Conservation (phyloP, 2,888 invertebrate genomes). For the Parthenolecanium corni region DNA sequence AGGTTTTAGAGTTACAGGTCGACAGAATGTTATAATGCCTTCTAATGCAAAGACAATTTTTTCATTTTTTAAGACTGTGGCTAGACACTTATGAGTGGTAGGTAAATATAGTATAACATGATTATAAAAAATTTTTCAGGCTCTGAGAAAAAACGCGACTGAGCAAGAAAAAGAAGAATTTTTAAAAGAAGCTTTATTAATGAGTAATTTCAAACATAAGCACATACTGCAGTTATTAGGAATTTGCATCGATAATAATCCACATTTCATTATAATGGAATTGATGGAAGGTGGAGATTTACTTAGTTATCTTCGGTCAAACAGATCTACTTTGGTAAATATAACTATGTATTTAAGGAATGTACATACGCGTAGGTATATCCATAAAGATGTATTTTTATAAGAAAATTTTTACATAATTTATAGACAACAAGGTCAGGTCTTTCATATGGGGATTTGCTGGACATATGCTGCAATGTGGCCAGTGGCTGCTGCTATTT, state of each 20-base stretch:
- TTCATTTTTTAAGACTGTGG: no score
- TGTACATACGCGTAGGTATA: neutral
- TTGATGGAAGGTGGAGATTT: slow-evolving; percentile 96
- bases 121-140: slow-evolving; percentile 48
- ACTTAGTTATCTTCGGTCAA: slow-evolving; percentile 73
- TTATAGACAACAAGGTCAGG: slow-evolving; percentile 27
- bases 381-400: neutral
- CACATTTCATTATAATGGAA: slow-evolving; percentile 88
- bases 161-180: slow-evolving; percentile 86
- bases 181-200: slow-evolving; percentile 88
- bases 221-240: slow-evolving; percentile 88
- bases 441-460: slow-evolving; percentile 66
- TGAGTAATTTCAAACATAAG: slow-evolving; percentile 95
- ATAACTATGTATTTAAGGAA: no score
- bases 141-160: slow-evolving; percentile 79
- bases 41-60: no score
- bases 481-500: slow-evolving; percentile 89
- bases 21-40: no score
- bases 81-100: no score
- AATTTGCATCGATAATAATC: slow-evolving; percentile 86
- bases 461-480: slow-evolving; percentile 90
- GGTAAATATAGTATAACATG: no score
- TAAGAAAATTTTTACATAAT: no score
- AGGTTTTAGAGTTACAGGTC: no score
- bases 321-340: slow-evolving; percentile 46